Percentiles rank a stretch among this genome's conserved stretches.
These are phyloP conservation scores for Psilopsiagon aurifrons DNA, from an alignment of 2,113 vertebrate genomes.

Conservation along the genomic window DNA sequence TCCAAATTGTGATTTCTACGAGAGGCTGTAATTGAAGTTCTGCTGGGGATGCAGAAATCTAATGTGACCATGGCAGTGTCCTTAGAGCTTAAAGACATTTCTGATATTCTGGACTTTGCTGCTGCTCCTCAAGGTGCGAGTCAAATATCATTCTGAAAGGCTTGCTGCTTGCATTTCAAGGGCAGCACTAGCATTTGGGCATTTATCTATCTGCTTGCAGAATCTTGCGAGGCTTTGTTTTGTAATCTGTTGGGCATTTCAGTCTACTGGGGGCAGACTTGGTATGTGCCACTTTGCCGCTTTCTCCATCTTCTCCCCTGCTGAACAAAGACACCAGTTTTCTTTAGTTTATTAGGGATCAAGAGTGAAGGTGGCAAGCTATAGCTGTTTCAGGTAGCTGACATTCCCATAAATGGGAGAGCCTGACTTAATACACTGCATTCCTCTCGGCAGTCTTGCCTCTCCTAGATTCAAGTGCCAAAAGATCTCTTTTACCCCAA, in stretches of 20 bases:
- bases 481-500: background rate
- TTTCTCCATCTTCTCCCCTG: background rate
- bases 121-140: background rate
- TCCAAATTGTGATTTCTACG: background rate
- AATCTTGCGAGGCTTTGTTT: background rate
- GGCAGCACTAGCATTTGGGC: background rate
- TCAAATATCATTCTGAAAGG: background rate
- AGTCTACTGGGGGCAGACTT: background rate
- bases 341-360: background rate
- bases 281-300: background rate
- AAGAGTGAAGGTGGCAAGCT: background rate
- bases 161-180: background rate
- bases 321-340: background rate
- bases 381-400: background rate
- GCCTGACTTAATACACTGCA: rapidly evolving
- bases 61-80: background rate
- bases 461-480: background rate
- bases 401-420: background rate
- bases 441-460: background rate
- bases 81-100: background rate
- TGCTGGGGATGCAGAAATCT: background rate
- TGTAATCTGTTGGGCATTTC: background rate
- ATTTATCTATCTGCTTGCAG: background rate
- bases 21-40: background rate
- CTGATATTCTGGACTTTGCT: background rate